Percentiles rank a stretch among this genome's conserved stretches.
Conservation (phyloP, 2,797 vertebrate species). For the Trematocara caparti region DNA sequence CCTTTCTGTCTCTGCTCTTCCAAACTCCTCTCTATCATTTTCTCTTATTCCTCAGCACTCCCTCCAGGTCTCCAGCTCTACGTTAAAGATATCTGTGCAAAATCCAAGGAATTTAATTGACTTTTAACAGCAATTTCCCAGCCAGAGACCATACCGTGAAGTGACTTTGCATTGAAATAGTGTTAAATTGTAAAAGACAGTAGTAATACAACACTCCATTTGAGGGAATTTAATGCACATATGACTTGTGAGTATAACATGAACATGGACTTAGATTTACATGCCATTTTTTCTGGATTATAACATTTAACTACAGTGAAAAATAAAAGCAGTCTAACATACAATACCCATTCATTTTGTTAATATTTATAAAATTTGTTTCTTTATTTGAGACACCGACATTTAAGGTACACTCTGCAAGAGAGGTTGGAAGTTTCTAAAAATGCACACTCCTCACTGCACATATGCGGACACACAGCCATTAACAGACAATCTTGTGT, state of each 20-base stretch:
- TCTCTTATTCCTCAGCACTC: not conserved
- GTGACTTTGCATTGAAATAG: not conserved
- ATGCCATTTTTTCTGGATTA: not conserved
- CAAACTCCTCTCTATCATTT: not conserved
- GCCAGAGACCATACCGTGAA: not conserved
- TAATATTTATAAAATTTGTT: not conserved
- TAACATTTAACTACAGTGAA: not conserved
- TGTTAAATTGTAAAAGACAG: not conserved
- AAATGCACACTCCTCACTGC: not conserved
- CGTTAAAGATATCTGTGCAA: not conserved
- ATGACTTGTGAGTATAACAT: not conserved
- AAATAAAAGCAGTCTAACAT: not conserved
- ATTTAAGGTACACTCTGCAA: not conserved
- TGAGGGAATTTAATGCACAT: not conserved
- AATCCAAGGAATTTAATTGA: not conserved
- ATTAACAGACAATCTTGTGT: conserved; percentile 41
- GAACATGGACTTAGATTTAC: not conserved
- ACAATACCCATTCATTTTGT: not conserved
- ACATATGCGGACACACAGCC: conserved; percentile 1
- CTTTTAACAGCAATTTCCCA: not conserved
- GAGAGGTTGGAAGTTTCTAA: not conserved
- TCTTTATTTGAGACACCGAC: not conserved
- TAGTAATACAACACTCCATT: not conserved
- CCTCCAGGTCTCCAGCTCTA: not conserved
- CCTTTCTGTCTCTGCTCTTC: conserved; percentile 4